Evolutionary conservation across 2,888 invertebrate genomes (phyloP), one percentile per base, ranked within the genome.

Genomic region (Serrognathus titanus): DNA sequence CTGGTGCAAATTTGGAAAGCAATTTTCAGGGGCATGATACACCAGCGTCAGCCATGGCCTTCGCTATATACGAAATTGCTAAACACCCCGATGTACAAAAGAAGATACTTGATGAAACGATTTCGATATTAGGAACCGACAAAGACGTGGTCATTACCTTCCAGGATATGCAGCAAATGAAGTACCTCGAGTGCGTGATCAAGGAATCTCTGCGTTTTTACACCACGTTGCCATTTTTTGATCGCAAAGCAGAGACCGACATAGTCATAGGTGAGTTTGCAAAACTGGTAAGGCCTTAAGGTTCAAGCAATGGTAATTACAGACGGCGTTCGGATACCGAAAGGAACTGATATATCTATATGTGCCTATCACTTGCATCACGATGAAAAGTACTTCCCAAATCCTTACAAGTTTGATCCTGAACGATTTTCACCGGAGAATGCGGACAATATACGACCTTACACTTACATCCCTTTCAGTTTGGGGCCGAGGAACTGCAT

Each of bases 151-250:
- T 61, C 4, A 59, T 75, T 53, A 57, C 59, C 9, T 51, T 68
- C 48, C 71, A 76, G 60, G 71, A 79, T 58, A 55, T 80, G 11
- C 67, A 73, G 40, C 64, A 74, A 38, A 75, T 82, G 69, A 78
- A 78, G 16, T 84, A 83, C 68, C 70, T 84, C 56, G 84, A 84
- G 62, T 77, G 82, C 43, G 81, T 83, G 0, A 79, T 84, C 37
- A 84, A 84, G 64, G 85, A 85, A 71, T 75, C 79, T 0, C 65
- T 84, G 12, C 75, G 84, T 49, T 64, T 83, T 7, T 83, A 81
- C 71, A 81, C 84, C 1, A 78, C 82, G 13, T 40, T 40, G 40
- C 54, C 51, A 10, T 46, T 51, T 11, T 47, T 55, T 35, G 54
- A 58, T 40, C 54, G 58, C 12, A 47, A 40, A 31, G 46, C 47